Conservation (phyloP, 1,140 invertebrate genomes). For the Leucophenga varia region DNA sequence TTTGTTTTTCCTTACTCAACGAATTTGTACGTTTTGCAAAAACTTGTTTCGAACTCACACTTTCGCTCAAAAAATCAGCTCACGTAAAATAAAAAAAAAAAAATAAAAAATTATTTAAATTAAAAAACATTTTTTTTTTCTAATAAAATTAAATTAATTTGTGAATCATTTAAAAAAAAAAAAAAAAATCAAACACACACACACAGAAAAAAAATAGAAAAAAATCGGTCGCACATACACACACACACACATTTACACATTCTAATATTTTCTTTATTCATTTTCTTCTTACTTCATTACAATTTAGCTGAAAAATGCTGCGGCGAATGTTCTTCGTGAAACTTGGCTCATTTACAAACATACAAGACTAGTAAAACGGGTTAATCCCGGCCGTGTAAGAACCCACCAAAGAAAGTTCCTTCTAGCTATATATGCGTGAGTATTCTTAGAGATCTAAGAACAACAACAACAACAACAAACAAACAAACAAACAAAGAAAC, state of each 20-base stretch:
- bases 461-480: too few species aligned
- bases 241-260: constrained; percentile 22
- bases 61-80: too few species aligned
- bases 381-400: constrained; percentile 92
- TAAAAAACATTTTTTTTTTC: neutral
- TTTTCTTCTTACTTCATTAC: constrained; percentile 42
- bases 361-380: constrained; percentile 95
- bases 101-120: too few species aligned
- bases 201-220: constrained; percentile 1
- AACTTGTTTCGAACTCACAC: too few species aligned
- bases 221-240: constrained; percentile 4
- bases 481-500: too few species aligned
- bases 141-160: too few species aligned
- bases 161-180: too few species aligned
- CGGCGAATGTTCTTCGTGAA: constrained; percentile 98
- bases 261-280: constrained; percentile 52
- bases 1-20: too few species aligned
- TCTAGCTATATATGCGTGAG: constrained; percentile 99
- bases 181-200: constrained; percentile 1
- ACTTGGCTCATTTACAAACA: constrained; percentile 99
- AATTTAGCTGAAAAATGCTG: constrained; percentile 95
- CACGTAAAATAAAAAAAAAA: neutral
- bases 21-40: too few species aligned
- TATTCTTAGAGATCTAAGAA: constrained; percentile 56
- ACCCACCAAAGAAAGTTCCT: constrained; percentile 99